Evolutionary conservation across 2,888 invertebrate genomes (phyloP).

Genomic region (Cheilosia soror): DNA sequence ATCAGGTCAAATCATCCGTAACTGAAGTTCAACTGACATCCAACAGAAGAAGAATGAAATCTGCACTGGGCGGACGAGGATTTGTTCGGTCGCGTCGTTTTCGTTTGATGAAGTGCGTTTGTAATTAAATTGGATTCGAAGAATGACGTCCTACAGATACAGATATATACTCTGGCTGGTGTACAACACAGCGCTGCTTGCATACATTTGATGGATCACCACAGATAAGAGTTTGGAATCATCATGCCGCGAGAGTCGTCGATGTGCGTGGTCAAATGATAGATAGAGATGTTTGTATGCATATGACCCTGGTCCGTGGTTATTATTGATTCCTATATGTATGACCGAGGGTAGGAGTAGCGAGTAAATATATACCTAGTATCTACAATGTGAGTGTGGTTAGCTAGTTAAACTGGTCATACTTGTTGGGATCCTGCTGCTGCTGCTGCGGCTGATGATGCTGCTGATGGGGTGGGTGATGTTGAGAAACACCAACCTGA

Average conservation of each 20-base stretch:
- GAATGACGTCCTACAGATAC: slow-evolving; percentile 59
- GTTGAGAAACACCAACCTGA: slow-evolving; percentile 23
- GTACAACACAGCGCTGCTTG: slow-evolving; percentile 10
- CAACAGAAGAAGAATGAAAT: slow-evolving; percentile 60
- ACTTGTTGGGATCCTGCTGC: slow-evolving; percentile 66
- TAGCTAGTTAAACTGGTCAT: slow-evolving; percentile 73
- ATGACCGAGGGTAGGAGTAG: slow-evolving; percentile 48
- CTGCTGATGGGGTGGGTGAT: slow-evolving; percentile 66
- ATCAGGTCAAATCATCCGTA: slow-evolving; percentile 75
- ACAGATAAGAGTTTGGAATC: slow-evolving; percentile 67
- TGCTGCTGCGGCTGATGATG: slow-evolving; percentile 47
- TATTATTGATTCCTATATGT: slow-evolving; percentile 59
- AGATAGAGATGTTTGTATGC: slow-evolving; percentile 72
- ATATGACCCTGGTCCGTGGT: slow-evolving; percentile 60
- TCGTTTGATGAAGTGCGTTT: slow-evolving; percentile 70
- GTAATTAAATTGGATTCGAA: slow-evolving; percentile 71
- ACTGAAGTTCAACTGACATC: slow-evolving; percentile 72
- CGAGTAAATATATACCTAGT: background rate
- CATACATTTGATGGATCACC: slow-evolving; percentile 70
- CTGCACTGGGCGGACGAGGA: slow-evolving; percentile 39
- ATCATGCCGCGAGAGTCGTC: slow-evolving; percentile 35
- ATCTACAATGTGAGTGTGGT: slow-evolving; percentile 9
- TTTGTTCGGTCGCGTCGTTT: slow-evolving; percentile 37
- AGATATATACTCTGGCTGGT: slow-evolving; percentile 18
- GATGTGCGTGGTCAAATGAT: slow-evolving; percentile 61